phyloP scores from a whole-genome alignment of 1,140 invertebrate genomes.

The Heterodera schachtii region DNA sequence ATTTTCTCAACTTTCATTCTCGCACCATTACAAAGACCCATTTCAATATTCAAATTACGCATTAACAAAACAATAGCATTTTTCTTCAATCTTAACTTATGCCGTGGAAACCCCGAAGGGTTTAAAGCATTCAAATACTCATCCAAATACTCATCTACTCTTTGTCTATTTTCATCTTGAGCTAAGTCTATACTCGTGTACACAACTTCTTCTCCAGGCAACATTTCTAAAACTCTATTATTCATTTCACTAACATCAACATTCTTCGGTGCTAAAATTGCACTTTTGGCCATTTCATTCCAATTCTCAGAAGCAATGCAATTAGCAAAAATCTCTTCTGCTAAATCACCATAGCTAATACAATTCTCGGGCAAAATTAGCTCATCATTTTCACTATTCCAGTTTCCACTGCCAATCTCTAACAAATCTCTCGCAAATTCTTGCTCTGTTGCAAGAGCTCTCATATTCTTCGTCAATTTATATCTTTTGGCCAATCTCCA shows the following conservation, averaged over 20 bases:
- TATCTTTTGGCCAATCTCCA: too few relatives aligned
- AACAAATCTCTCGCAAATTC: constrained; percentile 51
- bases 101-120: constrained; percentile 21
- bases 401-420: constrained; percentile 49
- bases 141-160: constrained; percentile 43
- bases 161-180: constrained; percentile 23
- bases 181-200: constrained; percentile 33
- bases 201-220: constrained; percentile 34
- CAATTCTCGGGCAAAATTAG: constrained; percentile 41
- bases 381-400: constrained; percentile 39
- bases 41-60: too few relatives aligned
- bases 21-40: too few relatives aligned
- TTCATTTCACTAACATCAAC: constrained; percentile 33
- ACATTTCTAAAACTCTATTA: constrained; percentile 35
- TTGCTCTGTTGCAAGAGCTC: neutral
- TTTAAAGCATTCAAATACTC: constrained; percentile 14
- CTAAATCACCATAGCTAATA: constrained; percentile 25
- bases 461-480: constrained; percentile 43
- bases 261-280: constrained; percentile 48
- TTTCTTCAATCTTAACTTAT: too few relatives aligned
- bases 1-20: too few relatives aligned
- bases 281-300: constrained; percentile 29
- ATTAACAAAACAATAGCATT: too few relatives aligned
- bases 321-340: constrained; percentile 38
- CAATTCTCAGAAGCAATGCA: constrained; percentile 13